These are phyloP conservation scores for Ameiurus melas DNA, from an alignment of 2,113 vertebrate genomes.

Conservation along the genomic window DNA sequence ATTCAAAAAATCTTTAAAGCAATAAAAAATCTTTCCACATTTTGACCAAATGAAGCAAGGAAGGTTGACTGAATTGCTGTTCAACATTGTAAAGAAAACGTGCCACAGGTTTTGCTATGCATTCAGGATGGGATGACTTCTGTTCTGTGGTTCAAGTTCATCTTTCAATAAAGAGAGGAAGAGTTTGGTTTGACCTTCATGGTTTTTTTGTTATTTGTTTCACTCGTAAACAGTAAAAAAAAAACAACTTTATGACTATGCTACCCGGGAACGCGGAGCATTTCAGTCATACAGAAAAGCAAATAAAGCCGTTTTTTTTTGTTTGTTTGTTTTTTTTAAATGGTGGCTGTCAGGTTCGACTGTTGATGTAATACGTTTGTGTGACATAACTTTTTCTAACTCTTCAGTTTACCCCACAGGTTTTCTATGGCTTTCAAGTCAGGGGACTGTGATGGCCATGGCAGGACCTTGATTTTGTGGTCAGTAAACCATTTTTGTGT, in stretches of 20 bases:
- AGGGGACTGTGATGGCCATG: too few species aligned
- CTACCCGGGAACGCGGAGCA: not conserved
- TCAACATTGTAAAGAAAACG: constrained; percentile 18
- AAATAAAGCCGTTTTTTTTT: not conserved
- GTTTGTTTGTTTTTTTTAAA: not conserved
- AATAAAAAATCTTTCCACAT: constrained; percentile 27
- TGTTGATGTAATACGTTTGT: not conserved
- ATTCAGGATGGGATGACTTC: constrained; percentile 22
- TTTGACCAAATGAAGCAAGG: constrained; percentile 9
- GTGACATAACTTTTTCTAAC: too few species aligned
- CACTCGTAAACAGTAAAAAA: not conserved
- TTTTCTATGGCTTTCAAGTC: too few species aligned
- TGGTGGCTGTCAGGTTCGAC: not conserved
- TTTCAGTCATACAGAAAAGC: not conserved
- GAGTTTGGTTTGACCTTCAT: constrained; percentile 3
- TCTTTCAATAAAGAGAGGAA: constrained; percentile 30
- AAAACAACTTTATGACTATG: not conserved
- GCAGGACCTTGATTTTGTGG: too few species aligned
- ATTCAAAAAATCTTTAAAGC: constrained; percentile 41
- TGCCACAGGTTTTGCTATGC: constrained; percentile 34
- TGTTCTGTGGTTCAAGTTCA: constrained; percentile 16
- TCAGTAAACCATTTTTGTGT: too few species aligned
- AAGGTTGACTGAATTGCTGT: constrained; percentile 31
- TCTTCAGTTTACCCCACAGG: too few species aligned
- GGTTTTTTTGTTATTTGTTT: constrained; percentile 1